Evolutionary conservation across 2,797 vertebrate species (phyloP), one percentile per base, ranked within the genome.

Genomic region (Lithobates pipiens): DNA sequence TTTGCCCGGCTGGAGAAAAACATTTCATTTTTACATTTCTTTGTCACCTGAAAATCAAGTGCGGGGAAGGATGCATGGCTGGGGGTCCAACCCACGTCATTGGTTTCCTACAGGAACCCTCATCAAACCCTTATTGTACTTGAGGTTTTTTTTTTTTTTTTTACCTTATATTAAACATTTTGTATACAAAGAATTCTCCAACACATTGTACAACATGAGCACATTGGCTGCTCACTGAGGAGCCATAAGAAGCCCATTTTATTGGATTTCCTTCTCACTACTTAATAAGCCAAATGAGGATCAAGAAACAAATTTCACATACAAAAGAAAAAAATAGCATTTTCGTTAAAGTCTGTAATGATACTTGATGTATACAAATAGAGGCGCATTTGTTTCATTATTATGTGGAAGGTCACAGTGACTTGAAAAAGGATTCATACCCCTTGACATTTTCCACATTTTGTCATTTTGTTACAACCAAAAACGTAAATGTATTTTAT

Each of bases 11-110:
- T 27, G 76, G n/a, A 78, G 36, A 29, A 67, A 15, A 65, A 46
- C 4, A 42, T 65, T 65, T 39, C 3, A 42, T 23, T 77, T 44
- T 65, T 78, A 39, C 63, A 21, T 68, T 67, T 78, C 63, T 44
- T 67, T 63, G 76, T 78, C 36, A 78, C 76, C 61, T 78, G n/a
- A 32, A 68, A 29, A 67, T 78, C 36, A 78, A 42, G 15, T 78
- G n/a, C 23, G 36, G 34, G 67, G 67, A 68, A 68, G 67, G n/a
- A 34, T n/a, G 2, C 74, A 27, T 61, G 23, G 63, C 36, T 67
- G 76, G 63, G 46, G 61, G 76, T 67, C 25, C 9, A 44, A 4
- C 63, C 0, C 6, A 29, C 25, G n/a, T 44, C 57, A 67, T 7
- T 21, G 21, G 10, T 23, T 21, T n/a, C 32, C 54, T 61, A 21